Evolutionary conservation across 2,888 invertebrate species (phyloP), one percentile per base, ranked within the genome.

Genomic region (Diarsia dahlii): DNA sequence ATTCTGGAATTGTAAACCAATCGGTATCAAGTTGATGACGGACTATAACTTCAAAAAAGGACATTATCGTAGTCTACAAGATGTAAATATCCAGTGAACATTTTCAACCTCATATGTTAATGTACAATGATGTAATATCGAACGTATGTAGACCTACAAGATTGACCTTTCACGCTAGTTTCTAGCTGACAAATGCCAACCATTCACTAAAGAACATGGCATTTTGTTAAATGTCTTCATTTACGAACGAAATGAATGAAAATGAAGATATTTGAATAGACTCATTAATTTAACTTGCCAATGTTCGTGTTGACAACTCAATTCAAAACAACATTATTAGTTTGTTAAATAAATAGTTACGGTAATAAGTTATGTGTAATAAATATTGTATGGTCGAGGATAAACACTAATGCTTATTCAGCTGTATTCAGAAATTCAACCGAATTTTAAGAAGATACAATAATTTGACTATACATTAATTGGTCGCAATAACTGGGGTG

Each of bases 181-280:
- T 28, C 48, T 45, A 45, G 23, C 56, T 50, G 64, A 70, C 67
- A 77, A 82, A 82, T 82, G 78, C 60, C 83, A 85, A 48, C 10
- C 83, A 58, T 76, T 78, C 56, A 58, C 73, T 12, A 66, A 63
- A 48, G 64, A 69, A 46, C 9, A 60, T 82, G 83, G 50, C 83
- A 84, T 84, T 84, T 82, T 70, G 71, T 52, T 64, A 82, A 85
- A 83, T 85, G 79, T 82, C 79, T 85, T 85, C 71, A 84, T 85
- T 72, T 84, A 52, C 28, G 20, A 13, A 52, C 63, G 15, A 65
- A 64, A 71, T 52, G 50, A 68, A 70, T 70, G 52, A 71, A 77
- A 67, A 56, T 72, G 56, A 66, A 70, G 62, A 72, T 68, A 74
- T 68, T 85, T 77, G 75, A 65, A 82, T 71, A 64, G 71, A 80